Evolutionary conservation across 2,113 vertebrate genomes (phyloP).

Genomic region (Hemiscyllium ocellatum): DNA sequence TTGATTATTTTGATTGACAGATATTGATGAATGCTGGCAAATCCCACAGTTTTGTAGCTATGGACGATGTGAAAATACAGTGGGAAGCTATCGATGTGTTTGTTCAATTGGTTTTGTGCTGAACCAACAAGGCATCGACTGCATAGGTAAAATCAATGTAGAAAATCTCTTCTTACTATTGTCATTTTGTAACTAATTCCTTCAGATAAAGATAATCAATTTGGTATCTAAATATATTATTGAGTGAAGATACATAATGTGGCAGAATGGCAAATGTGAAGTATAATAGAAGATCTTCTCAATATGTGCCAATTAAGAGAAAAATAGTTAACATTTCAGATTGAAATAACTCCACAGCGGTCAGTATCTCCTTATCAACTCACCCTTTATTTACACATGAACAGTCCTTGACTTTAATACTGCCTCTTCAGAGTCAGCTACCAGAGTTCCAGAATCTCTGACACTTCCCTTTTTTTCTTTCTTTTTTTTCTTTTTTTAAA

Average conservation of each 20-base stretch:
- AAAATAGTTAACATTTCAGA: background rate
- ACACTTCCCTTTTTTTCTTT: no score
- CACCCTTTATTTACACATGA: no score
- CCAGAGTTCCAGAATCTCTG: no score
- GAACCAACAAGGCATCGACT: conserved; percentile 28
- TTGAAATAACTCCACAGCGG: no score
- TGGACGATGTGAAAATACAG: conserved; percentile 35
- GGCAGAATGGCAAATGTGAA: background rate
- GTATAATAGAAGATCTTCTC: background rate
- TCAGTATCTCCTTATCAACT: no score
- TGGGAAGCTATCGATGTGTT: conserved; percentile 26
- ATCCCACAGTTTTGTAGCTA: conserved; percentile 37
- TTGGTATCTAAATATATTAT: background rate
- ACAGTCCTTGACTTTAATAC: no score
- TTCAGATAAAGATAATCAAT: background rate
- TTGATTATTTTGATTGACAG: conserved; percentile 13
- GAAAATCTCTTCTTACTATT: background rate
- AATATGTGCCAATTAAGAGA: background rate
- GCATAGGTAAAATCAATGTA: conserved; percentile 25
- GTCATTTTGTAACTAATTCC: background rate
- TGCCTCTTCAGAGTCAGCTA: no score
- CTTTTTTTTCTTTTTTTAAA: no score
- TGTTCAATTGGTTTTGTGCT: conserved; percentile 28
- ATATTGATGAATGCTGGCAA: conserved; percentile 37
- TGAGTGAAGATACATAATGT: background rate